Base-by-base conservation (phyloP, 2,888 invertebrate genomes). In the Aphodius granarius region DNA sequence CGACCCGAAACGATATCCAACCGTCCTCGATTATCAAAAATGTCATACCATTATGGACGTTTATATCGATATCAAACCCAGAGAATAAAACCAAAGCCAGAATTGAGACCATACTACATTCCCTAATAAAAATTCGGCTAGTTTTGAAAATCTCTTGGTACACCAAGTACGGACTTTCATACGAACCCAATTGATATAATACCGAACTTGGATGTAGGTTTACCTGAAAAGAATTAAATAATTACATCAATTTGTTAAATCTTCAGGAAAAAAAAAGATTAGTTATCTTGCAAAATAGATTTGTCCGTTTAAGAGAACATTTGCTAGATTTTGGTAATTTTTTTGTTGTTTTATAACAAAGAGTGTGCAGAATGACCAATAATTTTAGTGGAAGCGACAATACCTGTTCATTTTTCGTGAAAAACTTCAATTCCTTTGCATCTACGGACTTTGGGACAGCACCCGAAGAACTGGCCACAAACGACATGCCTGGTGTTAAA, bases 71-170 rank as follows among this genome's bases (percentile, higher is more conserved):
- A 82, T 90, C 92, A 82, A 92, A 93, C n/a, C 95, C 94, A 83
- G 91, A 91, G 83, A 93, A 93, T 71, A 94, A 83, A 1, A 95
- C 92, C 62, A 95, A 85, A 0, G 95, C 91, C 76, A 95, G 84
- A 78, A 93, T 90, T 0, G 94, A 94, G 64, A 95, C 91, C 94
- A 95, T 94, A 0, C 94, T 93, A 80, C 94, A 93, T 83, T 95
- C 95, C 64, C 94, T 89, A 19, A 95, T 93, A 83, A 93, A 95
- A 43, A 95, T 92, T 81, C 92, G 90, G 2, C 92, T 93, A 0
- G 95, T 95, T 84, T 93, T 94, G 18, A 95, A 91, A 85, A 95
- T 95, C 85, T 95, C 95, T 84, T 95, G 95, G 83, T 92, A 95
- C 20, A 95, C 93, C 65, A 95, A 85, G 83, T 94, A 95, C 0